A percentile compares a stretch with the other conserved stretches of the same genome.
These are phyloP conservation scores for Cassiopea andromeda DNA, from an alignment of 30 jellyfish, hydroid and myxozoan species.

Conservation along the genomic window DNA sequence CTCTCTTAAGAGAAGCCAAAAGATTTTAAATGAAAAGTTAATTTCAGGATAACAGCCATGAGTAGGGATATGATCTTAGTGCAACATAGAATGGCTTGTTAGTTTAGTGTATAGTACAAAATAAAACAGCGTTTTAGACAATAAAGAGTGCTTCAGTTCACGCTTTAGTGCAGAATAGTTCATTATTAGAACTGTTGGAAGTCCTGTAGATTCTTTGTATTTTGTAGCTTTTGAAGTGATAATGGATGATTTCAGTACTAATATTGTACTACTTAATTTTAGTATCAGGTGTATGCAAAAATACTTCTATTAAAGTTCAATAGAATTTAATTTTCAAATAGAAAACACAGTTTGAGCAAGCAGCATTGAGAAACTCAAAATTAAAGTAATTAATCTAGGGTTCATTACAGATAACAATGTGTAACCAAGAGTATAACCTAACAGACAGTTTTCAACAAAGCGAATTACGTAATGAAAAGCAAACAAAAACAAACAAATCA, in stretches of 20 bases:
- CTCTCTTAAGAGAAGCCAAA: no score
- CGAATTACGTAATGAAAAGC: slow-evolving; percentile 22
- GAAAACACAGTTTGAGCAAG: background rate
- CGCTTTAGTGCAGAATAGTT: slow-evolving; percentile 20
- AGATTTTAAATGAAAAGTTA: no score
- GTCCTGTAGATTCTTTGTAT: background rate
- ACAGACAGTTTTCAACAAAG: slow-evolving; percentile 1
- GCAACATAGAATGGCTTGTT: slow-evolving; percentile 4
- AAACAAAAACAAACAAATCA: background rate
- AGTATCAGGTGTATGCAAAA: background rate
- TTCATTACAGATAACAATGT: background rate
- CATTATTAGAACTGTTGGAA: slow-evolving; percentile 19
- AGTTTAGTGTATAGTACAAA: slow-evolving; percentile 26
- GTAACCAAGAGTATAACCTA: background rate
- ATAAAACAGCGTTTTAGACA: slow-evolving; percentile 22
- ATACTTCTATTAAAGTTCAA: background rate
- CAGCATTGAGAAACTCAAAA: no score
- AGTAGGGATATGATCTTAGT: slow-evolving; percentile 4
- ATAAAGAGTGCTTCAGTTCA: slow-evolving; percentile 8
- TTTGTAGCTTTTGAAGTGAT: background rate
- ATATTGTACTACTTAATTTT: background rate
- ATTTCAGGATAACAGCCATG: background rate
- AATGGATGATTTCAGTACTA: background rate
- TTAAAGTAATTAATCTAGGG: no score
- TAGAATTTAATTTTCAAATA: background rate